phyloP scores from a whole-genome alignment of 1,140 invertebrate genomes.

The Idris sp. region DNA sequence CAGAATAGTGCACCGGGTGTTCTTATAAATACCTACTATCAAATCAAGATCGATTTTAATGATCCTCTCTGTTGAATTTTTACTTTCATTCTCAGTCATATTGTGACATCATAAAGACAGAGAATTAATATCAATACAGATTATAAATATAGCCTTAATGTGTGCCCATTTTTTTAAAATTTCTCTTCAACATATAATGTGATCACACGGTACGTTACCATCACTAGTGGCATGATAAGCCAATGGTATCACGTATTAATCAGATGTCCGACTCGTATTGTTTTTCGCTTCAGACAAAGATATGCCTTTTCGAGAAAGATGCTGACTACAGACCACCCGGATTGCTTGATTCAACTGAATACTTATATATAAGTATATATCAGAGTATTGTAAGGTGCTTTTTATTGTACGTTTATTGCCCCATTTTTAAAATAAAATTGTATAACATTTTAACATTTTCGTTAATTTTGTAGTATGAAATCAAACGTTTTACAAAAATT shows the following conservation, averaged over 20 bases:
- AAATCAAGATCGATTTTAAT: slow-evolving; percentile 58
- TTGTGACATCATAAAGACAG: slow-evolving; percentile 24
- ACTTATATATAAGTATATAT: slow-evolving; percentile 75
- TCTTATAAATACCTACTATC: slow-evolving; percentile 46
- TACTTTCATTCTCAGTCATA: slow-evolving; percentile 13
- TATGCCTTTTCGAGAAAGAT: slow-evolving; percentile 60
- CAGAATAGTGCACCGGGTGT: slow-evolving; percentile 59
- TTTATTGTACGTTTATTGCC: slow-evolving; percentile 50
- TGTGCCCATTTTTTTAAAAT: slow-evolving; percentile 10
- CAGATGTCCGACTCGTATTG: slow-evolving; percentile 70
- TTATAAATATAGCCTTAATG: slow-evolving; percentile 21
- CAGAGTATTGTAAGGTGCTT: slow-evolving; percentile 52
- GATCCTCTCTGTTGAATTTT: slow-evolving; percentile 24
- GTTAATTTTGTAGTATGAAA: too few relatives aligned
- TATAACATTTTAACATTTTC: too few relatives aligned
- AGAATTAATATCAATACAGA: slow-evolving; percentile 35
- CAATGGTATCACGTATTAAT: slow-evolving; percentile 75
- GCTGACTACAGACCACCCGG: slow-evolving; percentile 70
- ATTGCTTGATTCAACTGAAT: slow-evolving; percentile 66
- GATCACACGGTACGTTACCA: slow-evolving; percentile 62
- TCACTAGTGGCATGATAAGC: slow-evolving; percentile 64
- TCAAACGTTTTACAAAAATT: too few relatives aligned
- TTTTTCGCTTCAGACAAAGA: slow-evolving; percentile 71
- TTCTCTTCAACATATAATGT: slow-evolving; percentile 7
- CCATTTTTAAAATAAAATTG: too few relatives aligned